Percentiles rank a stretch among this genome's conserved stretches.
Conservation (phyloP, 2,113 vertebrate genomes). For the Gadus chalcogrammus region DNA sequence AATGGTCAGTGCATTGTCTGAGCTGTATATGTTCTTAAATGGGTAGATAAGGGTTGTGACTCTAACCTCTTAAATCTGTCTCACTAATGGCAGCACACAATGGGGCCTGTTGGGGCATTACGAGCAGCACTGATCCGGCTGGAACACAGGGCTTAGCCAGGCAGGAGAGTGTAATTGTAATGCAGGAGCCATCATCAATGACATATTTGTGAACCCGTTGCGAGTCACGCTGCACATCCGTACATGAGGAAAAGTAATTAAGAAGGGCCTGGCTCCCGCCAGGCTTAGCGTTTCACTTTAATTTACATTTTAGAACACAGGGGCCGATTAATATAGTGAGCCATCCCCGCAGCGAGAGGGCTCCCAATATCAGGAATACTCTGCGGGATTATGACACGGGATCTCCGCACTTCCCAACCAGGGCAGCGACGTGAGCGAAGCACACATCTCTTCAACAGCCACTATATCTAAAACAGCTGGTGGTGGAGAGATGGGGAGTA, state of each 20-base stretch:
- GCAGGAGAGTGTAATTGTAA: conserved; percentile 66
- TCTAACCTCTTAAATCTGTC: conserved; percentile 62
- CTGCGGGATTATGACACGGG: no score
- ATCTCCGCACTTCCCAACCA: no score
- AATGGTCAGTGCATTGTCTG: conserved; percentile 70
- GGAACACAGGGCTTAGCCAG: conserved; percentile 49
- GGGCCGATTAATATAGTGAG: conserved; percentile 59
- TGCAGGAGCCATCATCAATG: conserved; percentile 56
- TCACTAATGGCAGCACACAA: conserved; percentile 58
- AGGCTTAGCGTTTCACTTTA: conserved; percentile 63
- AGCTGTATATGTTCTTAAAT: conserved; percentile 70
- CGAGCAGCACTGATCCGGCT: conserved; percentile 46
- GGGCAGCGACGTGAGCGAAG: no score
- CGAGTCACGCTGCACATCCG: conserved; percentile 51
- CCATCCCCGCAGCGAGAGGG: conserved; percentile 45
- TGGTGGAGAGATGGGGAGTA: not conserved
- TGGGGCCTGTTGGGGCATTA: conserved; percentile 55
- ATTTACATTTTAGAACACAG: conserved; percentile 59
- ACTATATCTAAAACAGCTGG: no score
- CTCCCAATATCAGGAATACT: conserved; percentile 43
- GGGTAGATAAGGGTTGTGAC: conserved; percentile 69
- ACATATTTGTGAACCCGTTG: conserved; percentile 67
- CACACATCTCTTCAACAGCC: no score
- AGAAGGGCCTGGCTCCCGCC: conserved; percentile 39
- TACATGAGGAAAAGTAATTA: conserved; percentile 65